Evolutionary conservation across 64 coral and sea anemone species (phyloP).

Genomic region (Acropora tenuis): DNA sequence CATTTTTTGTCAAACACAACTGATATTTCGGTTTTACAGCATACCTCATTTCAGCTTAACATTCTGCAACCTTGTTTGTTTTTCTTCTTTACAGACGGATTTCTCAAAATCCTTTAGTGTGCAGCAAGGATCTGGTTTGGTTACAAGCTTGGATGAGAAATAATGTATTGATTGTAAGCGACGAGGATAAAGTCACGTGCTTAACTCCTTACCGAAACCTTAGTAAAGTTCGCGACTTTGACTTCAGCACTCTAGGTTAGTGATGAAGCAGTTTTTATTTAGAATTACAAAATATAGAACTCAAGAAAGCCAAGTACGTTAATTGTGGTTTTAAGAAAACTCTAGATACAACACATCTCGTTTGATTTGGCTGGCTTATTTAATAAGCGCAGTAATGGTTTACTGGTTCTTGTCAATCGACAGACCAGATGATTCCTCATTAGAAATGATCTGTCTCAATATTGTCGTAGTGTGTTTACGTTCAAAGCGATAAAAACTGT

Average conservation of each 20-base stretch:
- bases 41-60: too few relatives aligned
- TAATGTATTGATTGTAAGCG: neutral
- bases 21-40: too few relatives aligned
- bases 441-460: neutral
- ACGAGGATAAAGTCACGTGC: constrained; percentile 8
- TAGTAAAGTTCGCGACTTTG: constrained; percentile 26
- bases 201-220: constrained; percentile 6
- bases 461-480: neutral
- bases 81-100: neutral
- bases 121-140: constrained; percentile 28
- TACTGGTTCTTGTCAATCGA: neutral
- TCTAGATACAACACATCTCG: too few relatives aligned
- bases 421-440: neutral
- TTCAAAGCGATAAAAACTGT: neutral
- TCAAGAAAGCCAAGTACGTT: neutral
- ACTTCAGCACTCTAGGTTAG: constrained; percentile 34
- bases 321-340: too few relatives aligned
- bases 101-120: constrained; percentile 20
- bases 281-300: neutral
- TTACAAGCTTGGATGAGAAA: constrained; percentile 18
- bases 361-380: too few relatives aligned
- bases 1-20: neutral
- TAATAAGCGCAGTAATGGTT: too few relatives aligned
- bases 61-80: too few relatives aligned
- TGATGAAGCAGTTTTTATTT: neutral